Percentiles rank a stretch among this genome's conserved stretches.
Conservation (phyloP, 2,888 invertebrate species). For the Eristalis arbustorum region DNA sequence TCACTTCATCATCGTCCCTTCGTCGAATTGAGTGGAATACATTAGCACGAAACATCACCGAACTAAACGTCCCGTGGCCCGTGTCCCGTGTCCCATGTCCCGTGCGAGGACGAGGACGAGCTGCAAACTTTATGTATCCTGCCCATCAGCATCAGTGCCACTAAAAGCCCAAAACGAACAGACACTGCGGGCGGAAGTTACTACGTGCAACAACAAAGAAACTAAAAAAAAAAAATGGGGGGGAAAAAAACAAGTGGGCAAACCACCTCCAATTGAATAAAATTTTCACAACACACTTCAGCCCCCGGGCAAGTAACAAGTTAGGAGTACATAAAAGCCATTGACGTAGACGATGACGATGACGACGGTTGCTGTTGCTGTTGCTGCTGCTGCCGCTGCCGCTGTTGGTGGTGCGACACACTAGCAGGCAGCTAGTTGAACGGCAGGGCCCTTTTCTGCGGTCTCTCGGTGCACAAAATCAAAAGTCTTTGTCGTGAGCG, state of each 20-base stretch:
- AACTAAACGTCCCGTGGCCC: conserved; percentile 38
- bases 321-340: conserved; percentile 65
- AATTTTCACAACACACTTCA: conserved; percentile 64
- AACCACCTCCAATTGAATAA: conserved; percentile 65
- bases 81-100: conserved; percentile 1
- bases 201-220: conserved; percentile 38
- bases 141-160: conserved; percentile 62
- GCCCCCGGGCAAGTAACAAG: conserved; percentile 60
- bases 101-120: conserved; percentile 23
- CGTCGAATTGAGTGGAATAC: conserved; percentile 65
- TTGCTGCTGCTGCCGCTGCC: neutral
- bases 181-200: neutral
- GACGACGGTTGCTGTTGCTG: neutral
- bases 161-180: conserved; percentile 60
- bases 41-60: conserved; percentile 64
- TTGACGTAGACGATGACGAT: conserved; percentile 50
- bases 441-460: conserved; percentile 54
- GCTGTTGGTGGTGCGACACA: conserved; percentile 1
- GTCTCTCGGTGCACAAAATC: conserved; percentile 67
- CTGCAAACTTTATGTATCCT: conserved; percentile 55
- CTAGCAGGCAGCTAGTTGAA: conserved; percentile 37
- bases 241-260: conserved; percentile 9
- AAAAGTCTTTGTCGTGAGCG: conserved; percentile 63
- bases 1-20: neutral
- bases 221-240: conserved; percentile 5